phyloP scores from a whole-genome alignment of 2,797 vertebrate genomes.

The Gorsachius magnificus region DNA sequence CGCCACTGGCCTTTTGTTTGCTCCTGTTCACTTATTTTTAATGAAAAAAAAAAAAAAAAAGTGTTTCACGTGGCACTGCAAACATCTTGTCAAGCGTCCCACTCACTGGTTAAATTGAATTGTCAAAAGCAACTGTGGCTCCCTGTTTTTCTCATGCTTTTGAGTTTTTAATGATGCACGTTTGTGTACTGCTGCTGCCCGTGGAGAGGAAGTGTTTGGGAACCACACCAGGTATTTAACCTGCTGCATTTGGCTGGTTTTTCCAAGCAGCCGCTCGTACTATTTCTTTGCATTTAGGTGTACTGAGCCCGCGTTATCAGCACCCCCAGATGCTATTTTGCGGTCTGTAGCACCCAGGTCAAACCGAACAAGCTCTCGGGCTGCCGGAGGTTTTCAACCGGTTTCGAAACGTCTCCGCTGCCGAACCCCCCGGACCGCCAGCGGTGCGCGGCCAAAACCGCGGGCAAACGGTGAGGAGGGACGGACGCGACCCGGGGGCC shows the following conservation, averaged over 20 bases:
- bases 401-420: too few relatives aligned
- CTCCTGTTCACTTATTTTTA: neutral
- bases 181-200: neutral
- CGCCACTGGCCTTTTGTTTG: constrained; percentile 3
- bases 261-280: neutral
- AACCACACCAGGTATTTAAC: neutral
- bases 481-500: too few relatives aligned
- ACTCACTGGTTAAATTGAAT: neutral
- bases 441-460: neutral
- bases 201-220: neutral
- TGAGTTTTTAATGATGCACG: neutral
- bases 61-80: neutral
- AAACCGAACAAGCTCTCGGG: fast-evolving
- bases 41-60: neutral
- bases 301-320: fast-evolving
- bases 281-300: neutral
- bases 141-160: neutral
- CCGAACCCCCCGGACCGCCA: neutral
- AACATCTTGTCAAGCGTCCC: neutral
- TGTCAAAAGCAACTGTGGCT: neutral
- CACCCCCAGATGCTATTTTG: neutral
- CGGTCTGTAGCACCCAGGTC: fast-evolving
- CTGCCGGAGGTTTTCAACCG: neutral
- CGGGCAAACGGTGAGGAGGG: neutral
- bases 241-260: neutral